Percentiles rank a stretch among this genome's conserved stretches.
Conservation (phyloP, 2,888 invertebrate genomes). For the Galeopsomyia nigrocyanea region DNA sequence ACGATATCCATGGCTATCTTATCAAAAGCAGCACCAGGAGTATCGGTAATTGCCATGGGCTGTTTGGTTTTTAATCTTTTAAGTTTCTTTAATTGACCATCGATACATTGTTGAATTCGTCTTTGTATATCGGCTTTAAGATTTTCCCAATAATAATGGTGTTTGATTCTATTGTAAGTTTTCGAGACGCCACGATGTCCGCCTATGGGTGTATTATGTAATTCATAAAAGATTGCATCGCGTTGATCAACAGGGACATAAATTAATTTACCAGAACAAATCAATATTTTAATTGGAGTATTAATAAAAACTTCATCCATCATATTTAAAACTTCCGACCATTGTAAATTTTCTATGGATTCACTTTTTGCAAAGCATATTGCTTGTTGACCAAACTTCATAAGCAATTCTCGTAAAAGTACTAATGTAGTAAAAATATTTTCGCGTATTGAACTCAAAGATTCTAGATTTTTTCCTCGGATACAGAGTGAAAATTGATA, state of each 20-base stretch:
- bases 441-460: too few species aligned
- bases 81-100: constrained; percentile 33
- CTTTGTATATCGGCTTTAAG: constrained; percentile 41
- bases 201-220: constrained; percentile 33
- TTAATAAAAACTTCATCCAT: too few species aligned
- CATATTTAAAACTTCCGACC: neutral
- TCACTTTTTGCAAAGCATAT: neutral
- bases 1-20: constrained; percentile 42
- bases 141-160: constrained; percentile 43
- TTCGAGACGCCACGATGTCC: constrained; percentile 38
- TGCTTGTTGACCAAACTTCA: neutral
- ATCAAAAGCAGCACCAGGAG: constrained; percentile 29
- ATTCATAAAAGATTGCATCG: constrained; percentile 25
- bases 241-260: constrained; percentile 1
- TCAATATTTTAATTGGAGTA: constrained; percentile 2
- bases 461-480: too few species aligned
- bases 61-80: constrained; percentile 26
- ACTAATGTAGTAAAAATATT: too few species aligned
- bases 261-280: neutral
- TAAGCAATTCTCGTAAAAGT: too few species aligned
- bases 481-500: neutral
- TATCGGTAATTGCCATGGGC: constrained; percentile 34
- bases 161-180: constrained; percentile 43
- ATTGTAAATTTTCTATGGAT: neutral
- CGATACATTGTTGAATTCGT: constrained; percentile 11